These are phyloP conservation scores for Cottoperca gobio DNA, from an alignment of 2,797 vertebrate species.

Conservation along the genomic window DNA sequence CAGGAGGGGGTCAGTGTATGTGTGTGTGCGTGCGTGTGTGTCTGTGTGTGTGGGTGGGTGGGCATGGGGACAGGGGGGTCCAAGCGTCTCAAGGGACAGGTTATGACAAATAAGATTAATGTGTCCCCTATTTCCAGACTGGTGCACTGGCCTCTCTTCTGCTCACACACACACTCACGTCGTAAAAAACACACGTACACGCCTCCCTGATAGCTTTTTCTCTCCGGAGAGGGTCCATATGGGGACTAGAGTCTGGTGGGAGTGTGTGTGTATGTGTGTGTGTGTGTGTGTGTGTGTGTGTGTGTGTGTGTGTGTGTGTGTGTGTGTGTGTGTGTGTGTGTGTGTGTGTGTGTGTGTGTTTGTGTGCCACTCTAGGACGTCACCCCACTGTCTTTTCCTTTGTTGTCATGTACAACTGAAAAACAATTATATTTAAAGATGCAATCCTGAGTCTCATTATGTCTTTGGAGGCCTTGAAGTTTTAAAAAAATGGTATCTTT, in stretches of 20 bases:
- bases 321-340: slow-evolving; percentile 1
- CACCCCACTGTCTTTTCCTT: slow-evolving; percentile 63
- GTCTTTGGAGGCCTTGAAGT: slow-evolving; percentile 11
- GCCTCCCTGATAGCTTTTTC: slow-evolving; percentile 76
- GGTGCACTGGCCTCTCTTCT: slow-evolving; percentile 75
- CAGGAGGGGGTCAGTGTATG: slow-evolving; percentile 73
- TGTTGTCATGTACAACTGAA: slow-evolving; percentile 59
- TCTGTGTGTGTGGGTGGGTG: slow-evolving; percentile 27
- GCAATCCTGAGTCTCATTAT: background rate
- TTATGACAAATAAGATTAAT: slow-evolving; percentile 91
- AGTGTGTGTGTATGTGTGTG: too few relatives aligned
- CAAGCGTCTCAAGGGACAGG: slow-evolving; percentile 81
- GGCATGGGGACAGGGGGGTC: slow-evolving; percentile 55
- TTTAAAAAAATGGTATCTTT: background rate
- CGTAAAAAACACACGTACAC: slow-evolving; percentile 75
- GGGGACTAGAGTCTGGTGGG: slow-evolving; percentile 67
- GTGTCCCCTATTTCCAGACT: slow-evolving; percentile 86
- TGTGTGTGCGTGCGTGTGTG: slow-evolving; percentile 35
- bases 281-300: slow-evolving; percentile 18
- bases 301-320: slow-evolving; percentile 9
- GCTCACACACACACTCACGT: slow-evolving; percentile 43
- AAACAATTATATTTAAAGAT: slow-evolving; percentile 34
- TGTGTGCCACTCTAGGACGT: slow-evolving; percentile 36
- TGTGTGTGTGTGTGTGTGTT: slow-evolving; percentile 4
- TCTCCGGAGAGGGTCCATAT: slow-evolving; percentile 84